Conservation (phyloP, 2,113 vertebrate species). For the Abramis brama region DNA sequence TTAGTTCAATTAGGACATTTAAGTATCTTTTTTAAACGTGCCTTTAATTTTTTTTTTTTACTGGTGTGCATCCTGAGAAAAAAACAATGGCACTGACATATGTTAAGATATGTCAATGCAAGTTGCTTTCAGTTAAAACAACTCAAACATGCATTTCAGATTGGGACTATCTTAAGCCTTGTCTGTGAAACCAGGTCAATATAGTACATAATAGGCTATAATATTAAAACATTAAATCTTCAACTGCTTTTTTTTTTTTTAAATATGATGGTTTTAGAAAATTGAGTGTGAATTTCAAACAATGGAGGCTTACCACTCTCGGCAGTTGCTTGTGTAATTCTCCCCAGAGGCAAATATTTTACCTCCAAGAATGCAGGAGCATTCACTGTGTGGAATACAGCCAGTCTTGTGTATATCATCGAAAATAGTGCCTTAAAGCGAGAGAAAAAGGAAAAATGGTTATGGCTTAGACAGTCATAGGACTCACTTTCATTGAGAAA, state of each 20-base stretch:
- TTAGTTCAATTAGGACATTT: too few relatives aligned
- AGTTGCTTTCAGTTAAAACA: too few relatives aligned
- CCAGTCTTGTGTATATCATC: slow-evolving; percentile 80
- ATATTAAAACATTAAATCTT: background rate
- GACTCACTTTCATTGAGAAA: background rate
- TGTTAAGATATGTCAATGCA: too few relatives aligned
- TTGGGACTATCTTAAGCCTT: too few relatives aligned
- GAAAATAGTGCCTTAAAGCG: slow-evolving; percentile 77
- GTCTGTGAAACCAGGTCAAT: too few relatives aligned
- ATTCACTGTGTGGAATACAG: slow-evolving; percentile 75
- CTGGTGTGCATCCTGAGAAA: too few relatives aligned
- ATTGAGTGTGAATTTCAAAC: background rate
- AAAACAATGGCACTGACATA: too few relatives aligned
- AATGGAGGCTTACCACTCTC: slow-evolving; percentile 77
- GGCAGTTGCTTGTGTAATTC: slow-evolving; percentile 74
- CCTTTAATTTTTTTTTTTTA: too few relatives aligned
- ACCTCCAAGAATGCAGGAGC: slow-evolving; percentile 80
- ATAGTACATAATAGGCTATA: background rate
- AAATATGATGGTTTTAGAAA: background rate
- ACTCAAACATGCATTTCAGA: too few relatives aligned
- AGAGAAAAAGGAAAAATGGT: background rate
- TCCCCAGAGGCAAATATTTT: slow-evolving; percentile 76
- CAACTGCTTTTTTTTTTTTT: background rate
- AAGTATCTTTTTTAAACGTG: too few relatives aligned
- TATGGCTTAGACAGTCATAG: background rate